These are phyloP conservation scores for Clivina fossor DNA, from an alignment of 2,888 invertebrate species.

Conservation along the genomic window DNA sequence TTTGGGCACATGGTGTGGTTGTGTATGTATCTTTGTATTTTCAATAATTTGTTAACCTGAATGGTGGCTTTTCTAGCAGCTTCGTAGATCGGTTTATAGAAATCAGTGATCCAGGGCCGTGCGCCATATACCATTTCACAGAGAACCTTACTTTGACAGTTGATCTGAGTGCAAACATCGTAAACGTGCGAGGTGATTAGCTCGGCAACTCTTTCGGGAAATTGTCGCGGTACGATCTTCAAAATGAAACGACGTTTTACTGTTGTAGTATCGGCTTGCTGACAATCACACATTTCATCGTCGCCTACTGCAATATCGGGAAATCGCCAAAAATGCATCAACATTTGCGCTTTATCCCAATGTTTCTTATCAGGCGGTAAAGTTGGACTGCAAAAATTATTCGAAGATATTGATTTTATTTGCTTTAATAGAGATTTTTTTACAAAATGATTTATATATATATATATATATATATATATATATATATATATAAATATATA, in stretches of 20 bases:
- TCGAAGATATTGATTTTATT: too few species aligned
- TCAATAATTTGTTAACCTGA: too few species aligned
- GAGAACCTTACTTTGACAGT: slow-evolving; percentile 48
- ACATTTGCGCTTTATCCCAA: slow-evolving; percentile 50
- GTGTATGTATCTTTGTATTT: too few species aligned
- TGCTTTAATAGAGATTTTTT: too few species aligned
- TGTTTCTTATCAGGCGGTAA: slow-evolving; percentile 48
- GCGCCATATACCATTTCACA: slow-evolving; percentile 45
- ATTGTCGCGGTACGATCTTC: slow-evolving; percentile 52
- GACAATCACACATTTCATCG: slow-evolving; percentile 48
- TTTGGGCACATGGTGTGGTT: too few species aligned
- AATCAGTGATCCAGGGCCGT: slow-evolving; percentile 53
- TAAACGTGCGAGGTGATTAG: slow-evolving; percentile 45
- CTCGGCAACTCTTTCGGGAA: slow-evolving; percentile 43
- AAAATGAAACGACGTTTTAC: slow-evolving; percentile 48
- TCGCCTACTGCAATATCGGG: slow-evolving; percentile 49
- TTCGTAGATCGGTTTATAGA: slow-evolving; percentile 49
- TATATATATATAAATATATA: not conserved
- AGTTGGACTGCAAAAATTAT: slow-evolving; percentile 44
- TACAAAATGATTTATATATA: slow-evolving; percentile 17
- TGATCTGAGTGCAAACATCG: slow-evolving; percentile 44
- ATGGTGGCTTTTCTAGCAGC: slow-evolving; percentile 53
- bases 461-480: not conserved
- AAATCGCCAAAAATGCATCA: slow-evolving; percentile 55
- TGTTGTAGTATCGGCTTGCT: slow-evolving; percentile 46